Evolutionary conservation across 2,888 invertebrate species (phyloP), one percentile per base, ranked within the genome.

Genomic region (Agriopis marginaria): DNA sequence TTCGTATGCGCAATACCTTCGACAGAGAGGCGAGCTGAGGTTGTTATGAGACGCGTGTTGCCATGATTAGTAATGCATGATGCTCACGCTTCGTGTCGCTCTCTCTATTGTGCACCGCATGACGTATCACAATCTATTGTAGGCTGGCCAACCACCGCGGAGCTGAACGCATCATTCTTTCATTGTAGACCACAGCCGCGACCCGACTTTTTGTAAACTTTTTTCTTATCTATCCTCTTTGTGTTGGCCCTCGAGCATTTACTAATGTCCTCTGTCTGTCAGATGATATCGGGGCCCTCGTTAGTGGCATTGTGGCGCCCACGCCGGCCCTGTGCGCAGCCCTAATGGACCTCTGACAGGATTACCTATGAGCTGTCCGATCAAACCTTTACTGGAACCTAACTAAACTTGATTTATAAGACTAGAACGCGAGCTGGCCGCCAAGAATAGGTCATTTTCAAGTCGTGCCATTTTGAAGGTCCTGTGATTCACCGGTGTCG

Each of bases 281-380:
- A 89, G 89, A 89, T 90, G 87, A 87, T 90, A 90, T 90, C 91
- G 82, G 83, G 58, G 75, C 75, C 79, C 88, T 92, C 91, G 91
- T 93, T 92, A 92, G 90, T 85, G 84, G 86, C 85, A 89, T 90
- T 91, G 92, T 90, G 85, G 88, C 89, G 86, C 91, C 91, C 88
- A 90, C 91, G 87, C 86, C 70, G 69, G 77, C 78, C 81, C 80
- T 78, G 76, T 69, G 80, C 79, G 71, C 75, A 75, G 78, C 79
- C 79, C 85, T 91, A 90, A 89, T 89, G 86, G 83, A 85, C 74
- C 82, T 77, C 85, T 83, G 88, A 85, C 89, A 85, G 86, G 86
- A 88, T 89, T 89, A 87, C 85, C 85, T 84, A 86, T 84, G 83
- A 82, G 81, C 77, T 75, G 80, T 83, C 82, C 81, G 83, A 85